Base-by-base conservation (phyloP, 2,113 vertebrate genomes). In the Neoarius graeffei region DNA sequence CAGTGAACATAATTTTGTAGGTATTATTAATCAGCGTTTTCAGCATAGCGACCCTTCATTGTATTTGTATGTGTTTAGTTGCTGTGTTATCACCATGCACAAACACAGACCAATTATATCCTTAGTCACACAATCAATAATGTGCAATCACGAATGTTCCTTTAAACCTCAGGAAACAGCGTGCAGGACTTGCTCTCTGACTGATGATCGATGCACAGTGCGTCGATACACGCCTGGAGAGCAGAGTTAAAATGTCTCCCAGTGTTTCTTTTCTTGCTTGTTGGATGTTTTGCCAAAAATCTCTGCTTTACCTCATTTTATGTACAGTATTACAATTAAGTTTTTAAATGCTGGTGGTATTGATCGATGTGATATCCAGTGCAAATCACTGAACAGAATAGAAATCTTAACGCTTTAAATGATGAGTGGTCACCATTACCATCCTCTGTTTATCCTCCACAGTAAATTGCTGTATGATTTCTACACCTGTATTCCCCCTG, bases 401-500 rank as follows among this genome's bases (percentile, higher is more conserved):
- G 7, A 83, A 35, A 79, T 25, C 25, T 76, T 52, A 9, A 0
- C n/a, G 0, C 42, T 59, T 67, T 25, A 6, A 3, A 19, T 76
- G n/a, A 27, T n/a, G 30, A 76, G 20, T 77, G 27, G 59, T 79
- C 27, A 54, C 17, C 74, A 64, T 54, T n/a, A 23, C 80, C 23
- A 7, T 30, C 17, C 30, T 85, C 9, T 11, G 23, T 90, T 73
- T 87, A 87, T 91, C 84, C 23, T 86, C 23, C 91, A 56, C 93
- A 99, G 98, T 95, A 96, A 98, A 88, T 94, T 99, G 66, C 94
- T 99, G 0, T 96, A 96, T 76, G 97, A 99, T 89, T 99, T 99
- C 92, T 99, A 98, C 56, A 97, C 95, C 86, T 98, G 97, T 93
- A 98, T 99, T 88, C 97, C 97, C 7, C 97, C 96, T 0, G 96